Evolutionary conservation across 92 coral and sea anemone species (phyloP).

Genomic region (Actinostola sp.): DNA sequence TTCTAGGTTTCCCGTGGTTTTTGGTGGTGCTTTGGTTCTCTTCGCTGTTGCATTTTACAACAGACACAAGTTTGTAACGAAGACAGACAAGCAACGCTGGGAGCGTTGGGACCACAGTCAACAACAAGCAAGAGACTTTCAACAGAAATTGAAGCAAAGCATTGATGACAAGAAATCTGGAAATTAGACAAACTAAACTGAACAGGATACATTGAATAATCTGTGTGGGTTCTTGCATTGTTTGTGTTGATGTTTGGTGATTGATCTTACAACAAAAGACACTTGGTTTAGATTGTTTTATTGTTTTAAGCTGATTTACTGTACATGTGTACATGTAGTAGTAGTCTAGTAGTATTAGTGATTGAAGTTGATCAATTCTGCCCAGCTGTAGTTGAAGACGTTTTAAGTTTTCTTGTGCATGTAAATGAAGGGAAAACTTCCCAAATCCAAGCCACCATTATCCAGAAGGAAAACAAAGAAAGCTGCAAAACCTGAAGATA

Average conservation of each 20-base stretch:
- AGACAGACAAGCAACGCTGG: constrained; percentile 66
- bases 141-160: constrained; percentile 71
- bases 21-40: constrained; percentile 77
- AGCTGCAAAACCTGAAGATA: constrained; percentile 2
- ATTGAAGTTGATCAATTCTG: too few species aligned
- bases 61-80: constrained; percentile 79
- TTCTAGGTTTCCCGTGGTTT: constrained; percentile 89
- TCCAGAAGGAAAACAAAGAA: constrained; percentile 19
- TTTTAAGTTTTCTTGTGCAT: too few species aligned
- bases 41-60: constrained; percentile 84
- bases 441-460: constrained; percentile 13
- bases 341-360: too few species aligned
- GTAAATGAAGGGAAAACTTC: constrained; percentile 33
- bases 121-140: constrained; percentile 80
- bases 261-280: too few species aligned
- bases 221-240: neutral
- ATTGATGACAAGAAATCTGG: constrained; percentile 65
- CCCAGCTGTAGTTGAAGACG: too few species aligned
- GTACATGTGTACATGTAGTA: too few species aligned
- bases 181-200: neutral
- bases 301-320: too few species aligned
- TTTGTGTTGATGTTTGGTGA: neutral
- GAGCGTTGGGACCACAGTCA: constrained; percentile 66
- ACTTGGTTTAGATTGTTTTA: too few species aligned
- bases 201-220: neutral